These are phyloP conservation scores for Tragelaphus scriptus DNA, from an alignment of 2,113 vertebrate genomes.

Conservation along the genomic window DNA sequence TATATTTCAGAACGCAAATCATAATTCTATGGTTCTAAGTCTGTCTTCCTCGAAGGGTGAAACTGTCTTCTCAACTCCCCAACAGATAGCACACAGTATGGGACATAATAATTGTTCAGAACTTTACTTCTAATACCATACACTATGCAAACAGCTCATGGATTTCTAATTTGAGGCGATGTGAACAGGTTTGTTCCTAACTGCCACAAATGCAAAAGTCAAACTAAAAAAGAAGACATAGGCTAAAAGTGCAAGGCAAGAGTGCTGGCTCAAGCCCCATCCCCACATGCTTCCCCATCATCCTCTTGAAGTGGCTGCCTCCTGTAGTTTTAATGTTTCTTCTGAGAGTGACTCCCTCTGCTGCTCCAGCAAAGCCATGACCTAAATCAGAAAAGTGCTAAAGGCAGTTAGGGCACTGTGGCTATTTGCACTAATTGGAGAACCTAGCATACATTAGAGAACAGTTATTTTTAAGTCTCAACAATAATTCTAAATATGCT, in stretches of 20 bases:
- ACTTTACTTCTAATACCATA: background rate
- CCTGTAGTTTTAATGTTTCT: background rate
- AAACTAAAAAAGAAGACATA: background rate
- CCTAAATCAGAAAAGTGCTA: conserved; percentile 47
- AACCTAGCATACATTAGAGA: background rate
- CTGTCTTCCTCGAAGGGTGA: background rate
- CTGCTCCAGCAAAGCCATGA: conserved; percentile 57
- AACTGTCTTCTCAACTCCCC: background rate
- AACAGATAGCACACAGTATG: background rate
- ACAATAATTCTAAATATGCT: conserved; percentile 2
- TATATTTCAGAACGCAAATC: background rate
- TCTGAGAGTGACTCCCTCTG: conserved; percentile 67
- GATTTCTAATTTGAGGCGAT: background rate
- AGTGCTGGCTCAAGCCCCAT: background rate
- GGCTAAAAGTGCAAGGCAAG: background rate
- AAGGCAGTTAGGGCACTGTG: background rate
- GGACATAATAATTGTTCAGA: background rate
- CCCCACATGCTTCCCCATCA: background rate
- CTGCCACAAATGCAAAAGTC: background rate
- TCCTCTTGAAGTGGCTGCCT: background rate
- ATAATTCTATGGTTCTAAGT: background rate
- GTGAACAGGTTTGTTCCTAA: background rate
- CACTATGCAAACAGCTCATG: background rate
- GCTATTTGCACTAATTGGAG: background rate
- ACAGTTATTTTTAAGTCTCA: conserved; percentile 18